Evolutionary conservation across 2,888 invertebrate genomes (phyloP), one percentile per base, ranked within the genome.

Genomic region (Limnephilus marmoratus): DNA sequence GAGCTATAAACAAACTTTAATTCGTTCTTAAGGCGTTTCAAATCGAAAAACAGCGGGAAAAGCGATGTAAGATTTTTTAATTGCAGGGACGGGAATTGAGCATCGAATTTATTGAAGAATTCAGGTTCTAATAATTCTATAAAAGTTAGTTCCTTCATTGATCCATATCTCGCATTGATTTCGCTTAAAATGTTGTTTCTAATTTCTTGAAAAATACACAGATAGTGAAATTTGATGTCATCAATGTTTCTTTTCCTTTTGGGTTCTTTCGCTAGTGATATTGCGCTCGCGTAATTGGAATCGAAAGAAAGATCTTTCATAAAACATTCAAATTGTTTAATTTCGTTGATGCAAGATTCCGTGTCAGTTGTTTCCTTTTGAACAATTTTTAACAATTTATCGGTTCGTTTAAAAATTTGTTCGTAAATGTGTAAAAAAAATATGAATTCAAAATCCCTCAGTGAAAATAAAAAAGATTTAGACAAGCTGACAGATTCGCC

Each of bases 341-440:
- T 90, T 90, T 53, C 37, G 24, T 24, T 9, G 34, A 80, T 11
- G 81, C 85, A 85, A 80, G n/a, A 85, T 85, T 3, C 86, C 37
- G 87, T 37, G 18, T 87, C 91, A 41, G 81, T 31, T 81, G 45
- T 41, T 90, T 31, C 31, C 7, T 68, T 87, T 87, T 87, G 87
- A 12, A 87, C 29, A 49, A 53, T 87, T 15, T 87, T 49, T 24
- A 49, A 89, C 81, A 90, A 81, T 3, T 85, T 83, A 9, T 90
- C 90, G 45, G 90, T 88, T 49, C 90, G 85, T 45, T 85, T 31
- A 88, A 92, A 93, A 83, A 93, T 93, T n/a, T 80, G 4, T 12
- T 91, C 37, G 81, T 92, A 93, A 81, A 90, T 45, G 2, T 53
- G 12, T 31, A 92, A 24, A 83, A 90, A 80, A 88, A 90, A 93